A percentile compares a stretch with the other conserved stretches of the same genome.
phyloP scores from a whole-genome alignment of 2,888 invertebrate genomes.

The Melieria crassipennis region DNA sequence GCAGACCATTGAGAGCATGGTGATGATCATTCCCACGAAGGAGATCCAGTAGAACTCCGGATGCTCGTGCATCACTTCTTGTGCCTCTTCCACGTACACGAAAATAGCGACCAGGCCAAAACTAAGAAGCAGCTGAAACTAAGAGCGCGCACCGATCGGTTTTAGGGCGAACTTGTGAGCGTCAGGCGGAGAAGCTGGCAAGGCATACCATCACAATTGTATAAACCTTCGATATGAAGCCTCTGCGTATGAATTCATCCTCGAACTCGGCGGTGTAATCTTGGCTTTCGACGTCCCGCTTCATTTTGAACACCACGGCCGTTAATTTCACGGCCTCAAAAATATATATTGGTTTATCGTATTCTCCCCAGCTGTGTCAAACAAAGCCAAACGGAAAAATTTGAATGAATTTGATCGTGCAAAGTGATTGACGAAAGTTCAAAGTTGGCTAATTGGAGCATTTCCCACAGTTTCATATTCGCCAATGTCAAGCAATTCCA shows the following conservation, averaged over 20 bases:
- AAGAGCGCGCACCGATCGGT: neutral
- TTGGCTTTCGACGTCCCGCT: slow-evolving; percentile 25
- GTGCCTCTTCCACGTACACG: slow-evolving; percentile 71
- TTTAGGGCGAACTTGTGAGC: neutral
- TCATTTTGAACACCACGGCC: neutral
- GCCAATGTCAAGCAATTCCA: no score
- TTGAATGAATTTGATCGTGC: no score
- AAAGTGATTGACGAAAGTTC: no score
- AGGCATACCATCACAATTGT: slow-evolving; percentile 31
- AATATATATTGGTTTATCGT: no score
- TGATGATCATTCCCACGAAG: slow-evolving; percentile 72
- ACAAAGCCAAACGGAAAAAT: no score
- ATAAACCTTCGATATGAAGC: slow-evolving; percentile 41
- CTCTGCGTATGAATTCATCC: slow-evolving; percentile 33
- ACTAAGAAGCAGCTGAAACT: slow-evolving; percentile 80
- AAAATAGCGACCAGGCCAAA: slow-evolving; percentile 78
- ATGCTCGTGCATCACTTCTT: slow-evolving; percentile 69
- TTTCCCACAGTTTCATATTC: no score
- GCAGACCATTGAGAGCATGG: slow-evolving; percentile 70
- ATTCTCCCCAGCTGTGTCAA: no score
- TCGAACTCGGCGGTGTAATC: slow-evolving; percentile 23
- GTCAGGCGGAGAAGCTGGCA: no score
- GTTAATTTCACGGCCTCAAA: no score
- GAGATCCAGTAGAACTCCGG: slow-evolving; percentile 72
- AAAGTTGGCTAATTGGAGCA: no score